Base-by-base conservation (phyloP, 2,888 invertebrate species). In the Tigriopus californicus region DNA sequence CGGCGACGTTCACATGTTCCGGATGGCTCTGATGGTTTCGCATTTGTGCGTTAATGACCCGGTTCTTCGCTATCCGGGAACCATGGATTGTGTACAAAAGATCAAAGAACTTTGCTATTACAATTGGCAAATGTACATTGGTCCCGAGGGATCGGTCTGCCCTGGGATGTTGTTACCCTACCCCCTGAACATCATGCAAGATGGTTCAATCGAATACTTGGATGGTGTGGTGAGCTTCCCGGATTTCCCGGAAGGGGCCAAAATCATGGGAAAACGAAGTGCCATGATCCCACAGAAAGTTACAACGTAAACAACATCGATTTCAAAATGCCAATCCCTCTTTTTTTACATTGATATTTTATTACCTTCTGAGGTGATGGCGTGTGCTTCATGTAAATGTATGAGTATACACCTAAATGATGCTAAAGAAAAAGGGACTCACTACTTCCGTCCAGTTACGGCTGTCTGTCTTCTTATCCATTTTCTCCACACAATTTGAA, bases 21-120 rank as follows among this genome's bases (percentile, higher is more conserved):
- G 64, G 1, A 41, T 60, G 8, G 57, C 60, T 3, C 61, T 64
- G n/a, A 63, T 62, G 64, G 61, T 59, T 11, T 62, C 63, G 57
- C 64, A 64, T 57, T 48, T 48, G 12, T 24, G 33, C 22, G 8
- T n/a, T 1, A 24, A 49, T 42, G 58, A 58, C 15, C 44, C 42
- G 6, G 18, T 49, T 1, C 49, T 58, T n/a, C 13, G 24, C 11
- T 13, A 46, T 25, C 58, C 58, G 5, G 49, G 48, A 3, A 24
- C 48, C 24, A 11, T 58, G 18, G 58, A 58, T 12, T 58, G 58
- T 58, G 40, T 46, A 4, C 42, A 15, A 40, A 47, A 33, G 22
- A 40, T 58, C n/a, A 58, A 58, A 33, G 49, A 33, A 11, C 15
- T 54, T 33, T 33, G 15, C 11, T 15, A 13, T 18, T 54, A 54